A percentile compares a stretch with the other conserved stretches of the same genome.
phyloP scores from a whole-genome alignment of 2,797 vertebrate genomes.

The Clarias laeviceps region DNA sequence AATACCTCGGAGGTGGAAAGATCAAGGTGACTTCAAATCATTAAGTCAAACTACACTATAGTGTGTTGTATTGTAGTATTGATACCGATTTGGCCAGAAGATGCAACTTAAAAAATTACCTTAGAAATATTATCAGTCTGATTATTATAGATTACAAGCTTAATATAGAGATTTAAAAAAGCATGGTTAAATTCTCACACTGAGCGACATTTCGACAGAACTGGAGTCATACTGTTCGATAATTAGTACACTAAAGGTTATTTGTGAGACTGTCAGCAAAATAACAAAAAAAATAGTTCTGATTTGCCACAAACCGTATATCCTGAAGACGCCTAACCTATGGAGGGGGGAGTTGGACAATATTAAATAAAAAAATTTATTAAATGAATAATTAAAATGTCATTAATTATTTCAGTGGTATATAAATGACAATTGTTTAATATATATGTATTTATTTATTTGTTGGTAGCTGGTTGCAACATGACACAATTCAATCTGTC shows the following conservation, averaged over 20 bases:
- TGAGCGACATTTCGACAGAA: conserved; percentile 43
- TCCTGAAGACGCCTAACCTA: background rate
- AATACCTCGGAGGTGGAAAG: background rate
- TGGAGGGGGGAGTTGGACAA: too few species aligned
- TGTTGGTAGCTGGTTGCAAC: too few species aligned
- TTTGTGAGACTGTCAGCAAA: background rate
- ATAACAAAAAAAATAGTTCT: background rate
- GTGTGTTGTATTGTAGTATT: background rate
- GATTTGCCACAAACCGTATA: background rate
- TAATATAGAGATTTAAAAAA: background rate
- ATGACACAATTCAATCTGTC: too few species aligned
- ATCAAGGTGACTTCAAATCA: conserved; percentile 1
- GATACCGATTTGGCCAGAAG: background rate
- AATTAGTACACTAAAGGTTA: conserved; percentile 11
- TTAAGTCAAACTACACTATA: background rate
- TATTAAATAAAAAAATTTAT: too few species aligned
- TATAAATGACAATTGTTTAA: too few species aligned
- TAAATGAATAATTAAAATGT: background rate
- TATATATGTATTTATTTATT: too few species aligned
- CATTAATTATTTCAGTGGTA: too few species aligned
- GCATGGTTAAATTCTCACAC: conserved; percentile 3
- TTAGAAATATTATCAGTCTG: background rate
- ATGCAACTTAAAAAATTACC: background rate
- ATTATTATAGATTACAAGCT: background rate
- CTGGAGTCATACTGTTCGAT: conserved; percentile 8